These are phyloP conservation scores for Protaetia brevitarsis DNA, from an alignment of 1,140 invertebrate species.

Conservation along the genomic window DNA sequence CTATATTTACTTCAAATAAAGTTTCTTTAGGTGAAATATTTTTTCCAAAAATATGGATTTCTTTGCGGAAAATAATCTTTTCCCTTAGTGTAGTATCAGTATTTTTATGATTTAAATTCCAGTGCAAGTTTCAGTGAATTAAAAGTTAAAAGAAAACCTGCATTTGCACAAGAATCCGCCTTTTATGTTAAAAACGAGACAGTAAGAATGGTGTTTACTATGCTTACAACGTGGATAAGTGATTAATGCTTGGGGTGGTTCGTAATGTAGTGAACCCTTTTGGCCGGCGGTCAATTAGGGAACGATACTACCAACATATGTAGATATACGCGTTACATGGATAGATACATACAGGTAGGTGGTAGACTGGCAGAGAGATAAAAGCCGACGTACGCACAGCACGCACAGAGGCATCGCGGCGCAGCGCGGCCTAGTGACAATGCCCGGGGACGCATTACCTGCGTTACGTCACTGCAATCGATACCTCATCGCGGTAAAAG, in stretches of 20 bases:
- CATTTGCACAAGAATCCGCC: too few species aligned
- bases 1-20: too few species aligned
- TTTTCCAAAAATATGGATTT: too few species aligned
- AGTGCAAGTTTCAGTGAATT: too few species aligned
- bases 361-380: not conserved
- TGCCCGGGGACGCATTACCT: constrained; percentile 39
- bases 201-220: too few species aligned
- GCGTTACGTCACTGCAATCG: constrained; percentile 41
- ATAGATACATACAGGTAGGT: not conserved
- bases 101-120: too few species aligned
- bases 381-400: not conserved
- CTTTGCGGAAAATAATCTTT: too few species aligned
- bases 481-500: constrained; percentile 45
- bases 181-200: too few species aligned
- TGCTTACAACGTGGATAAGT: too few species aligned
- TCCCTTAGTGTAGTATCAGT: too few species aligned
- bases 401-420: not conserved
- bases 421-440: constrained; percentile 33
- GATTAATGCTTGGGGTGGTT: not conserved
- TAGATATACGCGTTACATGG: not conserved
- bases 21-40: too few species aligned
- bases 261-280: not conserved
- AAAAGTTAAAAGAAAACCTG: too few species aligned
- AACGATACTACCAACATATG: not conserved
- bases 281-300: not conserved